Evolutionary conservation across 1,140 invertebrate species (phyloP).

Genomic region (Cyrtorhinus lividipennis): DNA sequence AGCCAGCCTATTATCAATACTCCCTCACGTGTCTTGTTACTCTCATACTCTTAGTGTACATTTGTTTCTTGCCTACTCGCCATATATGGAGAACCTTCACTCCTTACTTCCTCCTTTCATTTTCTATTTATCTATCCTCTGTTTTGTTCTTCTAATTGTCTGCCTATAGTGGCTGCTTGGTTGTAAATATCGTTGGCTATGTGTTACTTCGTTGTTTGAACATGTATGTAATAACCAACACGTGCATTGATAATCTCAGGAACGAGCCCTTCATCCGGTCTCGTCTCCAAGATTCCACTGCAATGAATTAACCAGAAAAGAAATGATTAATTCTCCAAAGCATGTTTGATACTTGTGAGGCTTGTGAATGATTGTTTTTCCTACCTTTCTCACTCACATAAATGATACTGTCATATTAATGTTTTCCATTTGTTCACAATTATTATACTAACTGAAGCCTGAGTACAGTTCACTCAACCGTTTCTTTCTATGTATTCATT

Average conservation of each 20-base stretch:
- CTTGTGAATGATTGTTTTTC: slow-evolving; percentile 19
- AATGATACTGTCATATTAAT: slow-evolving; percentile 7
- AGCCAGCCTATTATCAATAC: no score
- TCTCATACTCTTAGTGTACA: neutral
- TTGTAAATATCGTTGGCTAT: slow-evolving; percentile 16
- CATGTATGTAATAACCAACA: neutral
- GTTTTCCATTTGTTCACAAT: slow-evolving; percentile 17
- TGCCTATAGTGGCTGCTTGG: slow-evolving; percentile 19
- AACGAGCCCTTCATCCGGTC: neutral
- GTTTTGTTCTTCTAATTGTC: slow-evolving; percentile 11
- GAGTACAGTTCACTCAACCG: slow-evolving; percentile 12
- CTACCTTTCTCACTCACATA: slow-evolving; percentile 15
- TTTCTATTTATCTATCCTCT: slow-evolving; percentile 2
- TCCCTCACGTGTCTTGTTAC: no score
- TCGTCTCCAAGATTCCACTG: neutral
- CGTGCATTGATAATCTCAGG: neutral
- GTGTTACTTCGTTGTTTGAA: slow-evolving; percentile 9
- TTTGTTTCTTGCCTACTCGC: neutral
- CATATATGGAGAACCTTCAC: no score
- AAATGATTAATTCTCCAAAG: neutral
- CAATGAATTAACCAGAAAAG: neutral
- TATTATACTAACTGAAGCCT: slow-evolving; percentile 13
- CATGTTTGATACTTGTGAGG: slow-evolving; percentile 10
- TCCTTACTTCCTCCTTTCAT: neutral
- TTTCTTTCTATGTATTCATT: slow-evolving; percentile 21